Conservation (phyloP, 2,797 vertebrate genomes). For the Alosa sapidissima region DNA sequence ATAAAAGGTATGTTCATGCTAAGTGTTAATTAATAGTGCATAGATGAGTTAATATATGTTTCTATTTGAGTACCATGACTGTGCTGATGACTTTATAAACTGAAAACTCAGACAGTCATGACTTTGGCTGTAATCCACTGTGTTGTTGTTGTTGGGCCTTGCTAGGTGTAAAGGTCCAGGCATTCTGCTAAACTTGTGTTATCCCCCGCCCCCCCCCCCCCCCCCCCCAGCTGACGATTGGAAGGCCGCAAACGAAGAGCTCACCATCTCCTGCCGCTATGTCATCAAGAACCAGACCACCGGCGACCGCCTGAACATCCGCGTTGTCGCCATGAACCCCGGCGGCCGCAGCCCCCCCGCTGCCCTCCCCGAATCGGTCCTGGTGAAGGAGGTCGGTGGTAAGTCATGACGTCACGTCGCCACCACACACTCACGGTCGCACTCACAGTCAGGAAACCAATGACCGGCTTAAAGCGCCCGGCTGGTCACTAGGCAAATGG, state of each 20-base stretch:
- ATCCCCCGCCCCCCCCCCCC: background rate
- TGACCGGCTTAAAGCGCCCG: background rate
- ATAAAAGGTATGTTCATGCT: background rate
- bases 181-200: background rate
- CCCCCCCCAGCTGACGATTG: constrained; percentile 80
- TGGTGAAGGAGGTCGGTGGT: constrained; percentile 88
- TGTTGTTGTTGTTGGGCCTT: background rate
- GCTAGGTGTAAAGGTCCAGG: background rate
- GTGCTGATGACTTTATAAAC: background rate
- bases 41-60: too few relatives aligned
- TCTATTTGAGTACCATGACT: too few relatives aligned
- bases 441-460: background rate
- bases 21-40: background rate
- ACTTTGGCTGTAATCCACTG: background rate
- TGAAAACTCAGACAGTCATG: background rate
- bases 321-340: constrained; percentile 80
- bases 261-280: constrained; percentile 84
- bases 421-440: background rate
- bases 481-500: background rate
- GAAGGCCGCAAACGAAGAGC: constrained; percentile 79
- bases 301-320: constrained; percentile 83
- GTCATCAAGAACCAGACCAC: constrained; percentile 78
- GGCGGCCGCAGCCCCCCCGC: constrained; percentile 76
- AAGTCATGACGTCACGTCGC: constrained; percentile 46
- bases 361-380: constrained; percentile 75